Conservation (phyloP, 1,140 invertebrate genomes). For the Meloidogyne floridensis region DNA sequence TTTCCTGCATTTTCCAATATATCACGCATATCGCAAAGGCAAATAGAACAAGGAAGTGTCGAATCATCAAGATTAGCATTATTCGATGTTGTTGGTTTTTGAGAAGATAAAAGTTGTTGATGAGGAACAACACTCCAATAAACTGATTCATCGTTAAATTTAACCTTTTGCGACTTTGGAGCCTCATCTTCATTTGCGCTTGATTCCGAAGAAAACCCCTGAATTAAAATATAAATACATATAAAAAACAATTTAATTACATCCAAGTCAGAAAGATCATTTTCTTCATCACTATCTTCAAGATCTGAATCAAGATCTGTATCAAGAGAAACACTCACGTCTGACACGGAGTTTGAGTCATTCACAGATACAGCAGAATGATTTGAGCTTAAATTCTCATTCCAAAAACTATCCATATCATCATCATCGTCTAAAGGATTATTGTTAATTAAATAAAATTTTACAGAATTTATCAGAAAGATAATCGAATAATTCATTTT, state of each 20-base stretch:
- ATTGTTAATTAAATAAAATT: neutral
- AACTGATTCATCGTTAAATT: neutral
- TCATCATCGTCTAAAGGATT: neutral
- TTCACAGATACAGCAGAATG: neutral
- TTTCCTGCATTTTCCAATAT: neutral
- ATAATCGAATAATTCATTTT: too few relatives aligned
- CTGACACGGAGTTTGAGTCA: neutral
- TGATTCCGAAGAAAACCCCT: neutral
- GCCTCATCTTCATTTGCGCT: neutral
- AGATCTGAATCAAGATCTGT: neutral
- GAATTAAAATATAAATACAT: neutral
- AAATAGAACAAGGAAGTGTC: slow-evolving; percentile 40
- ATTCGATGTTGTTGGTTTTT: neutral
- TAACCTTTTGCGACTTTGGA: neutral
- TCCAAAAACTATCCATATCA: neutral
- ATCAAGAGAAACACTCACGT: neutral
- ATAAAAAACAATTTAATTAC: neutral
- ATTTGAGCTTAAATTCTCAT: neutral
- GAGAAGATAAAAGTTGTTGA: neutral
- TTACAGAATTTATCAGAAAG: too few relatives aligned
- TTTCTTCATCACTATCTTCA: neutral
- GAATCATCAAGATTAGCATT: slow-evolving; percentile 20
- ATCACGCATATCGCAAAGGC: slow-evolving; percentile 29
- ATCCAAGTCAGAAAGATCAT: neutral
- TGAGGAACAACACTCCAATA: neutral